Evolutionary conservation across 2,797 vertebrate species (phyloP).

Genomic region (Antrozous pallidus): DNA sequence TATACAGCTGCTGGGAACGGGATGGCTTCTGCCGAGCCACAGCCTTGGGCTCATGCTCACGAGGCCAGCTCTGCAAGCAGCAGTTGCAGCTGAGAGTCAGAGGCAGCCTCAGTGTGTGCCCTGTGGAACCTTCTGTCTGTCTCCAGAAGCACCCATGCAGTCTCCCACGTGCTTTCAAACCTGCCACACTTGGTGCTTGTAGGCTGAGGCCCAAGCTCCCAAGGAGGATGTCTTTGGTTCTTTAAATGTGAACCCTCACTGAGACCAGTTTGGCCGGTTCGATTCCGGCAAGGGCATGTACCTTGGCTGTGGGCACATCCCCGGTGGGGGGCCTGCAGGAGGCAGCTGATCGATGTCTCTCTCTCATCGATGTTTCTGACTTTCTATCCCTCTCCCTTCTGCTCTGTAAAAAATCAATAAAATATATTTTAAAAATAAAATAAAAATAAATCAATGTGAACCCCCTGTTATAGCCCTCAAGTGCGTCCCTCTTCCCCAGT

Average conservation of each 20-base stretch:
- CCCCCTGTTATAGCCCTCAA: not conserved
- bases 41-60: not conserved
- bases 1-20: accelerated
- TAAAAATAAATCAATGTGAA: too few relatives aligned
- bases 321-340: too few relatives aligned
- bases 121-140: not conserved
- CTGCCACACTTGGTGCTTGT: not conserved
- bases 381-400: too few relatives aligned
- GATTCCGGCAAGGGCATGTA: too few relatives aligned
- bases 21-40: not conserved
- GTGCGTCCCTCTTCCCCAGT: accelerated
- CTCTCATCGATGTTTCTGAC: too few relatives aligned
- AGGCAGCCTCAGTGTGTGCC: not conserved
- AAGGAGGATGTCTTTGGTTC: not conserved
- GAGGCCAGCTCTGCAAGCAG: not conserved
- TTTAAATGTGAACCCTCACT: too few relatives aligned
- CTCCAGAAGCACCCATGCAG: not conserved
- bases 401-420: too few relatives aligned
- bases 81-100: not conserved
- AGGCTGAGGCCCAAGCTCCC: not conserved
- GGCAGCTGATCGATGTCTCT: too few relatives aligned
- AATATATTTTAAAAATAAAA: too few relatives aligned
- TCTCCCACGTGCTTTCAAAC: not conserved
- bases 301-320: too few relatives aligned
- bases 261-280: too few relatives aligned